Evolutionary conservation across 2,797 vertebrate species (phyloP).

Genomic region (Mergus octosetaceus): DNA sequence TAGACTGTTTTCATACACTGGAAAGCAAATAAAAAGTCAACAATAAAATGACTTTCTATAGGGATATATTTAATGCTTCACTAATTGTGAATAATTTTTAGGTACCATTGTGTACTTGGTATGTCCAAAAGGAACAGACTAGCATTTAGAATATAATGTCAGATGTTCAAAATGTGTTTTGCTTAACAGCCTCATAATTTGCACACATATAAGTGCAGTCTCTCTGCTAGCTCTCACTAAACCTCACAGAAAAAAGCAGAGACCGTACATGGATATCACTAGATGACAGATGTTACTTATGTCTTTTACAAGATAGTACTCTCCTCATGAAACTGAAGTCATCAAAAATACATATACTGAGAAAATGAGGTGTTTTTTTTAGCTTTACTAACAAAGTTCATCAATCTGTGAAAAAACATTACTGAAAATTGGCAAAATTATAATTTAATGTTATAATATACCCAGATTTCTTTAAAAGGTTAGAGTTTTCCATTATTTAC

Average conservation of each 20-base stretch:
- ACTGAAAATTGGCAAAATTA: not conserved
- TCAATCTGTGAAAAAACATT: not conserved
- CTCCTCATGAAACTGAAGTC: not conserved
- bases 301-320: not conserved
- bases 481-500: slow-evolving; percentile 68
- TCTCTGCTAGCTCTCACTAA: not conserved
- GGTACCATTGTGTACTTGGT: not conserved
- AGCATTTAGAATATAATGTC: not conserved
- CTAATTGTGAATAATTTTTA: not conserved
- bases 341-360: not conserved
- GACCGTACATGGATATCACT: not conserved
- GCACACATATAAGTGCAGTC: not conserved
- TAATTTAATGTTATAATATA: slow-evolving; percentile 5
- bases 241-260: not conserved
- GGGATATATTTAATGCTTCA: not conserved
- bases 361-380: not conserved
- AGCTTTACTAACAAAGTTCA: not conserved
- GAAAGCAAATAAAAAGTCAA: not conserved
- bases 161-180: not conserved
- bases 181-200: not conserved
- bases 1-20: not conserved
- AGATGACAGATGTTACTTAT: not conserved
- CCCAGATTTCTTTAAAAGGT: slow-evolving; percentile 58
- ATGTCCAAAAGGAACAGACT: not conserved
- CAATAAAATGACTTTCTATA: not conserved